Conservation (phyloP, 2,888 invertebrate species). For the Nipponacmea schrenckii region DNA sequence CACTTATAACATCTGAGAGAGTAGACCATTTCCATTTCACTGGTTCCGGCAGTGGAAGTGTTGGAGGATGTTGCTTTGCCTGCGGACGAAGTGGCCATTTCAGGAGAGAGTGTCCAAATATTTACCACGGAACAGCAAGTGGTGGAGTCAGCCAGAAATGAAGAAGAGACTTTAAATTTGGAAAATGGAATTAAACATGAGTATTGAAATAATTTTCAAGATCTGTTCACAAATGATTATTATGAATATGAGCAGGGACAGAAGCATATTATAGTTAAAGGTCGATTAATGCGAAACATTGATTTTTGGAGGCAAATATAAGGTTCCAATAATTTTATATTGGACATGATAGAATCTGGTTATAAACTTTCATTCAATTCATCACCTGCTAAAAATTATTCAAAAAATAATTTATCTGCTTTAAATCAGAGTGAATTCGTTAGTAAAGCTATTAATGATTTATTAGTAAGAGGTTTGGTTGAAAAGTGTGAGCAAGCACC, state of each 20-base stretch:
- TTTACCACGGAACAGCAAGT: too few relatives aligned
- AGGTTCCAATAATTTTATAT: background rate
- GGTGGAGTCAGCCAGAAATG: too few relatives aligned
- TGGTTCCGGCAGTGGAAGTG: too few relatives aligned
- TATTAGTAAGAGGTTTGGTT: background rate
- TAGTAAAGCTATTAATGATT: background rate
- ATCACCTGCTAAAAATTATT: background rate
- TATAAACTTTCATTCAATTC: background rate
- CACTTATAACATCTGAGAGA: too few relatives aligned
- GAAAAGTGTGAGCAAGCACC: background rate
- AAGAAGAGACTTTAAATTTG: too few relatives aligned
- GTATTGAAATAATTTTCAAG: background rate
- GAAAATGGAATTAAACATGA: too few relatives aligned
- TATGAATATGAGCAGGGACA: background rate
- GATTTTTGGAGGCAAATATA: background rate
- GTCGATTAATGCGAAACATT: background rate
- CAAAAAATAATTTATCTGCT: background rate
- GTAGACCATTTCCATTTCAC: too few relatives aligned
- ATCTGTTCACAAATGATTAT: background rate
- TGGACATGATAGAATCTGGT: background rate
- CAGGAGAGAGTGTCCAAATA: too few relatives aligned
- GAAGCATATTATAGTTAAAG: background rate
- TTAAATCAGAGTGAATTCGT: background rate
- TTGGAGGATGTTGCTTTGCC: too few relatives aligned
- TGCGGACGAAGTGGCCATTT: too few relatives aligned